Conservation (phyloP, 1,140 invertebrate genomes). For the Drosophila asahinai region DNA sequence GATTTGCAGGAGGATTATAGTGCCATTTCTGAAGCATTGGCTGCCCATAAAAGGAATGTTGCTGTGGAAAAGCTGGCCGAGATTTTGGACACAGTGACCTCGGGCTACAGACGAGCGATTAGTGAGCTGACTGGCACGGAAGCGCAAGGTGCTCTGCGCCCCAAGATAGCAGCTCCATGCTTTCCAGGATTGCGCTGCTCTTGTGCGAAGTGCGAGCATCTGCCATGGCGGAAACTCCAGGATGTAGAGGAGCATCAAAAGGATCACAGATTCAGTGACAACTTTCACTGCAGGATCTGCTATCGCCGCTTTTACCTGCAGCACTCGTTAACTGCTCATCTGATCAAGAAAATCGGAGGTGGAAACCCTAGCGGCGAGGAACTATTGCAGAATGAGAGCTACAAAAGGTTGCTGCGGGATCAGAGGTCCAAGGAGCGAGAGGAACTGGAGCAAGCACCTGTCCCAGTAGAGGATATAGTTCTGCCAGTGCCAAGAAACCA, state of each 20-base stretch:
- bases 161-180: not conserved
- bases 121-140: not conserved
- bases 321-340: conserved; percentile 32
- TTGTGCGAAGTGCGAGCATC: conserved; percentile 16
- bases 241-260: conserved; percentile 37
- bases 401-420: conserved; percentile 21
- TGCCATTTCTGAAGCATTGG: conserved; percentile 2
- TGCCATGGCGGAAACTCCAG: conserved; percentile 35
- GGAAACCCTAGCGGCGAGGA: not conserved
- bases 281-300: conserved; percentile 49
- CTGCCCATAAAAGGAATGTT: not conserved
- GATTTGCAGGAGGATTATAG: conserved; percentile 29
- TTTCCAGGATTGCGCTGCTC: conserved; percentile 33
- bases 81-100: conserved; percentile 46
- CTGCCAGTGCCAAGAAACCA: not conserved
- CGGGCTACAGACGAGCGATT: conserved; percentile 42
- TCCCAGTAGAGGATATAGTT: conserved; percentile 18
- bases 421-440: not conserved
- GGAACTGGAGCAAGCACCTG: not conserved
- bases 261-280: conserved; percentile 26
- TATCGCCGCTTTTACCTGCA: conserved; percentile 49
- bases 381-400: conserved; percentile 19
- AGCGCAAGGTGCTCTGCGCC: conserved; percentile 18
- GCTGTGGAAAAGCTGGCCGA: conserved; percentile 3
- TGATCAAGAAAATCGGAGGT: conserved; percentile 8